These are phyloP conservation scores for Archocentrus centrarchus DNA, from an alignment of 2,113 vertebrate genomes.

Conservation along the genomic window DNA sequence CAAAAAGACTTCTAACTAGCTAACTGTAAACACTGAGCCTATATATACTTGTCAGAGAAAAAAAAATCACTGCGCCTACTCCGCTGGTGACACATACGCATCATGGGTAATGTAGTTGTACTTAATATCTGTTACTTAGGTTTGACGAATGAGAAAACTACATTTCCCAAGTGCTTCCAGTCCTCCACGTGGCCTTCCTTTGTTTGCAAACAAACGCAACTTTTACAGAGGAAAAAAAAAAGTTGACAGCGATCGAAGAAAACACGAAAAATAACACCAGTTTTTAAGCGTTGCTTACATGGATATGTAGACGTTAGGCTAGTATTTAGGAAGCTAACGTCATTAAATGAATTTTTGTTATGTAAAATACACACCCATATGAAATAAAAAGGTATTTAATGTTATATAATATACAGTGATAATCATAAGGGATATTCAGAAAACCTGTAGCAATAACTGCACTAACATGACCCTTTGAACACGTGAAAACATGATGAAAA, in stretches of 20 bases:
- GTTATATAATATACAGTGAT: not conserved
- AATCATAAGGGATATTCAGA: not conserved
- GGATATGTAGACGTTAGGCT: not conserved
- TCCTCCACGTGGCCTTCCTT: conserved; percentile 79
- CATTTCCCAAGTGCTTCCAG: conserved; percentile 61
- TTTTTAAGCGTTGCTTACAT: not conserved
- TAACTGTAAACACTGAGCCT: conserved; percentile 68
- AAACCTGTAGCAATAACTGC: not conserved
- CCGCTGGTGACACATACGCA: conserved; percentile 33
- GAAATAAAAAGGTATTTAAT: not conserved
- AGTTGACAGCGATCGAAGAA: not conserved
- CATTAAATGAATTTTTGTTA: not conserved
- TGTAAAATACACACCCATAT: not conserved
- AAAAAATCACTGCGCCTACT: conserved; percentile 36
- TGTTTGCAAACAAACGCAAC: conserved; percentile 85
- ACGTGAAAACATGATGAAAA: conserved; percentile 29
- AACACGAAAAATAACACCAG: not conserved
- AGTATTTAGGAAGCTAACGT: not conserved
- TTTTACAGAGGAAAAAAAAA: conserved; percentile 34
- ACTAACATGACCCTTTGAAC: not conserved
- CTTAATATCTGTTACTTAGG: accelerated
- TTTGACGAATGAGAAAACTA: conserved; percentile 22
- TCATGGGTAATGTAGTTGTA: conserved; percentile 71
- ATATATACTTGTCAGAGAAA: conserved; percentile 61
- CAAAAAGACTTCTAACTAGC: conserved; percentile 71